Evolutionary conservation across 2,113 vertebrate genomes (phyloP).

Genomic region (Macroglossus sobrinus): DNA sequence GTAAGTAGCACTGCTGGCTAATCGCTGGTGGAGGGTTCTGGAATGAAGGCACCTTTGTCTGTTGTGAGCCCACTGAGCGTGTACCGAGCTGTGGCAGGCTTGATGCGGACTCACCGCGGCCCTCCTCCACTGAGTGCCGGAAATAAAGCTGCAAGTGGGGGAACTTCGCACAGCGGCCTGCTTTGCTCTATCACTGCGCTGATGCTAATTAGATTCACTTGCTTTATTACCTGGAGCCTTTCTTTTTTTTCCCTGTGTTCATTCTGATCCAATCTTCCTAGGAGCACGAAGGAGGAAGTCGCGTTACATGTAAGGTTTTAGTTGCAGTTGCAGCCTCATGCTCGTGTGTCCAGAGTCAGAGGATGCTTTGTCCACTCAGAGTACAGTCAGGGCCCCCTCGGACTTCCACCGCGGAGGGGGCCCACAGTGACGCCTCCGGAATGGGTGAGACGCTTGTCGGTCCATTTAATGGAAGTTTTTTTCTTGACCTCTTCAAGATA

Average conservation of each 20-base stretch:
- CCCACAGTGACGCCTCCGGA: conserved; percentile 37
- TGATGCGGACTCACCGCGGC: neutral
- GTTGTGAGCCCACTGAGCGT: neutral
- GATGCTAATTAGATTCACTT: conserved; percentile 60
- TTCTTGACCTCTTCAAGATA: conserved; percentile 70
- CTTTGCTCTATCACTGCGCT: neutral
- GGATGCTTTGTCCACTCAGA: neutral
- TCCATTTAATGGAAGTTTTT: conserved; percentile 51
- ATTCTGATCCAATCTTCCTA: conserved; percentile 35
- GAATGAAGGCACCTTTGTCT: neutral
- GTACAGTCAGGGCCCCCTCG: neutral
- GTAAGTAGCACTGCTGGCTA: neutral
- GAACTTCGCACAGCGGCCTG: neutral
- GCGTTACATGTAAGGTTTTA: conserved; percentile 28
- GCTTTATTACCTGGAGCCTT: conserved; percentile 53
- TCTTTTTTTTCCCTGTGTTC: neutral
- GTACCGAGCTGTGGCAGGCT: neutral
- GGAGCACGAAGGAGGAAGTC: conserved; percentile 37
- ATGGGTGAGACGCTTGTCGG: conserved; percentile 49
- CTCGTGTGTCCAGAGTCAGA: conserved; percentile 41
- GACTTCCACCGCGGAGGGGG: neutral
- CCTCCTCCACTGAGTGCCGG: neutral
- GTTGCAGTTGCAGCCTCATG: neutral
- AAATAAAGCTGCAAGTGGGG: conserved; percentile 3
- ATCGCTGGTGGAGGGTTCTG: neutral